Conservation (phyloP, 2,797 vertebrate species). For the Sandelia bainsii region DNA sequence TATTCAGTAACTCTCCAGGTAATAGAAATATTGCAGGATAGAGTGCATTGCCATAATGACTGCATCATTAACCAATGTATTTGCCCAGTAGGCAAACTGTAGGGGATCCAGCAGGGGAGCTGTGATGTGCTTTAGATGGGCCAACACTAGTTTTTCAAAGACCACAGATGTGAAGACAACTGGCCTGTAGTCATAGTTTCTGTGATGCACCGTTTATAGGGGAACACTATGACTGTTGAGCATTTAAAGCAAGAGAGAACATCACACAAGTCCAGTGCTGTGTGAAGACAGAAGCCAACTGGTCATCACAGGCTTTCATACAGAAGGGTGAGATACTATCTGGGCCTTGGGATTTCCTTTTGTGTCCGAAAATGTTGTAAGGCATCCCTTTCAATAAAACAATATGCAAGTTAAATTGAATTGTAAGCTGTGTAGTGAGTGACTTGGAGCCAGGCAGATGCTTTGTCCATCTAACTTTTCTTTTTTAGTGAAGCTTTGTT, state of each 20-base stretch:
- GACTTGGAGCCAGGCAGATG: slow-evolving; percentile 1
- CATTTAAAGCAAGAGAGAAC: slow-evolving; percentile 19
- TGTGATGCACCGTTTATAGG: slow-evolving; percentile 9
- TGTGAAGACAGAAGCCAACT: slow-evolving; percentile 44
- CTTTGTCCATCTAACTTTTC: not conserved
- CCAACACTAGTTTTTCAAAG: slow-evolving; percentile 23
- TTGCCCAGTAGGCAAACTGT: slow-evolving; percentile 41
- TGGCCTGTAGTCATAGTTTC: slow-evolving; percentile 4
- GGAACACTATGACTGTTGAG: slow-evolving; percentile 3
- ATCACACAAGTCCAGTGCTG: slow-evolving; percentile 31
- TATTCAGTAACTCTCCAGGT: slow-evolving; percentile 9
- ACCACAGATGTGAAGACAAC: slow-evolving; percentile 17
- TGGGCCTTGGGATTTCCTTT: slow-evolving; percentile 44
- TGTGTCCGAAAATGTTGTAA: slow-evolving; percentile 4
- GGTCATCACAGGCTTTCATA: slow-evolving; percentile 55
- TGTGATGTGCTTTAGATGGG: slow-evolving; percentile 40
- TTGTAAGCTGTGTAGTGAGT: slow-evolving; percentile 10
- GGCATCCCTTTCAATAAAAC: slow-evolving; percentile 1
- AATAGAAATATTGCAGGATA: slow-evolving; percentile 21
- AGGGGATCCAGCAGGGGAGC: slow-evolving; percentile 23
- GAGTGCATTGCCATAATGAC: slow-evolving; percentile 33
- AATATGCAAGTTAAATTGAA: slow-evolving; percentile 4
- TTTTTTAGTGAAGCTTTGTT: slow-evolving; percentile 3
- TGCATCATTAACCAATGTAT: slow-evolving; percentile 43
- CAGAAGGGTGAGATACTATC: slow-evolving; percentile 34